Evolutionary conservation across 2,888 invertebrate species (phyloP), one percentile per base, ranked within the genome.

Genomic region (Xylota segnis): DNA sequence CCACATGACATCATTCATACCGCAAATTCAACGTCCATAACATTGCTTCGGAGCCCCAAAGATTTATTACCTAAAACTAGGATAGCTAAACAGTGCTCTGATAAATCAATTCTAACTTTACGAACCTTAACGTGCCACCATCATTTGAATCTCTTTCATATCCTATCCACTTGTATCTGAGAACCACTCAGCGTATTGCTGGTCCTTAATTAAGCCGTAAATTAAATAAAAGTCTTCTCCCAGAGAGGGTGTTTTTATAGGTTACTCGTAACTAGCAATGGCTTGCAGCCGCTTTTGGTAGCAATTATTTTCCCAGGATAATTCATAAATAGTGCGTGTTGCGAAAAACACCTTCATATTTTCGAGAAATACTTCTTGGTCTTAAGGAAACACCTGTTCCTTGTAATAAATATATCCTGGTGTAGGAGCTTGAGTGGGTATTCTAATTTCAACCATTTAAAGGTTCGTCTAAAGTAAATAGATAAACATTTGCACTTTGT

Each of bases 381-480:
- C 61, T 61, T 61, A 14, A 43, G 14, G n/a, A 58, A 23, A 27
- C 61, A 61, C 61, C 61, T 61, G 61, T 61, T 61, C 7, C 27
- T 14, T 5, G 29, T 43, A 43, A 61, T 61, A 43, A 61, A 61
- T 61, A 43, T 61, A 43, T 23, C 29, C 43, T 61, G 29, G 14
- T 14, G 9, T 0, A 14, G 1, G 4, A 7, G 27, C 43, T 43
- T 61, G 61, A 43, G 43, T 43, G 40, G n/a, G 27, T 14, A 61
- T 43, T 43, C n/a, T 43, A 14, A 43, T 32, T 27, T 40, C 7
- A 58, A 18, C 10, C 34, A 34, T 58, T 58, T 58, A 58, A 43
- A 61, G 23, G 14, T 27, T 61, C 43, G 40, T 14, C 1, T 9
- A 43, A 9, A 5, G 10, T 18, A 58, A 12, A 37, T 37, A 58